Evolutionary conservation across 2,113 vertebrate genomes (phyloP).

Genomic region (Sapayoa aenigma): DNA sequence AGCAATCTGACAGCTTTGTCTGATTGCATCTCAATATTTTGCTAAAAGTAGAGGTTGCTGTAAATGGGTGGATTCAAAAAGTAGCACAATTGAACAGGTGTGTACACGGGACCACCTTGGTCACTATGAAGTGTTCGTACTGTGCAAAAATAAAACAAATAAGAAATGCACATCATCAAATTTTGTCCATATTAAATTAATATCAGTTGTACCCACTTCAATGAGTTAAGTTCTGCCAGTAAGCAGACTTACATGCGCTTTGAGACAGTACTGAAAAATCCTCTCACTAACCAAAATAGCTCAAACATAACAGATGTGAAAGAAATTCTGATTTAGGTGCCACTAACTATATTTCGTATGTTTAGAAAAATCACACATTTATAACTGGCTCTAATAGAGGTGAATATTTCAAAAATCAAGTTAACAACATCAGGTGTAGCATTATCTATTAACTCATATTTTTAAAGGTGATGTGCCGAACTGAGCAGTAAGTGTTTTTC

Average conservation of each 20-base stretch:
- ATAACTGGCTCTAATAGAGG: not conserved
- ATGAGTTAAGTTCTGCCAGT: slow-evolving; percentile 10
- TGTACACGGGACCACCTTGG: not conserved
- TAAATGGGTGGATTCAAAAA: slow-evolving; percentile 22
- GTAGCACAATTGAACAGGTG: not conserved
- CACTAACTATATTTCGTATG: not conserved
- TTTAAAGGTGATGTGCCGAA: slow-evolving; percentile 4
- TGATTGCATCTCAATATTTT: slow-evolving; percentile 54
- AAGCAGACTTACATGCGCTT: slow-evolving; percentile 29
- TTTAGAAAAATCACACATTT: not conserved
- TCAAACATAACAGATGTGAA: slow-evolving; percentile 6
- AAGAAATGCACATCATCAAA: slow-evolving; percentile 32
- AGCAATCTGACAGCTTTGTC: slow-evolving; percentile 47
- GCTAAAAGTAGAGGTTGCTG: slow-evolving; percentile 28
- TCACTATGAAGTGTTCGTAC: not conserved
- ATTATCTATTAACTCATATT: not conserved
- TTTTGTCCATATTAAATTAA: slow-evolving; percentile 43
- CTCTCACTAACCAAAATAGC: slow-evolving; percentile 41
- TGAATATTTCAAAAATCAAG: not conserved
- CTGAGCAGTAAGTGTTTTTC: not conserved
- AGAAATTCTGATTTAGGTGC: not conserved
- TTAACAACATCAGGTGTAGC: not conserved
- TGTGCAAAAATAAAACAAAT: slow-evolving; percentile 18
- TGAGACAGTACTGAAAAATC: slow-evolving; percentile 4
- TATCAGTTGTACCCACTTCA: slow-evolving; percentile 27